Evolutionary conservation across 2,797 vertebrate species (phyloP).

Genomic region (Anabas testudineus): DNA sequence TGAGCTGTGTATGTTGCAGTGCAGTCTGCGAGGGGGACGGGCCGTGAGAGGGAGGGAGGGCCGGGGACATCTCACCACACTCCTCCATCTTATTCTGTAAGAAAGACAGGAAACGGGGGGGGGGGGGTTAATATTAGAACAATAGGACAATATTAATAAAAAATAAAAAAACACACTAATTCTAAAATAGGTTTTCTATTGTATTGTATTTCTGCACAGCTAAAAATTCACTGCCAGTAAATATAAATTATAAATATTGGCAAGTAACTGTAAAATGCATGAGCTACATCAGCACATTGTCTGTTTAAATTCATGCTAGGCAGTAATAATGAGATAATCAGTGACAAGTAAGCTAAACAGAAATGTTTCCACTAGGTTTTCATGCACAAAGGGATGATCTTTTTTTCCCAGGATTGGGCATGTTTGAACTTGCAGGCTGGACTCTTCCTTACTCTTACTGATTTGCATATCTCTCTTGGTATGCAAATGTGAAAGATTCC

Average conservation of each 20-base stretch:
- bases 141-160: neutral
- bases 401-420: conserved; percentile 31
- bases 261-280: neutral
- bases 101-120: neutral
- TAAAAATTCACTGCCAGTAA: too few relatives aligned
- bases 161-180: neutral
- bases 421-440: conserved; percentile 50
- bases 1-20: conserved; percentile 92
- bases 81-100: conserved; percentile 90
- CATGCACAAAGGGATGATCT: conserved; percentile 21
- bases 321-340: neutral
- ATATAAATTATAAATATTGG: neutral
- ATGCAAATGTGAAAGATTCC: conserved; percentile 62
- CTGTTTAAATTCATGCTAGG: conserved; percentile 15
- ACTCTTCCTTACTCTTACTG: conserved; percentile 28
- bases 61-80: conserved; percentile 86
- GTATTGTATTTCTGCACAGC: too few relatives aligned
- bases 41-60: conserved; percentile 79
- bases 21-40: conserved; percentile 87
- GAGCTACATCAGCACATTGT: conserved; percentile 23
- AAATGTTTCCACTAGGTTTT: conserved; percentile 9
- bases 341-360: conserved; percentile 4
- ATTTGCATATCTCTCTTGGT: conserved; percentile 67
- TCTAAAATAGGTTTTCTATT: neutral
- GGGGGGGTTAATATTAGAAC: too few relatives aligned